Base-by-base conservation (phyloP, 2,113 vertebrate species). In the Seriola dumerili region DNA sequence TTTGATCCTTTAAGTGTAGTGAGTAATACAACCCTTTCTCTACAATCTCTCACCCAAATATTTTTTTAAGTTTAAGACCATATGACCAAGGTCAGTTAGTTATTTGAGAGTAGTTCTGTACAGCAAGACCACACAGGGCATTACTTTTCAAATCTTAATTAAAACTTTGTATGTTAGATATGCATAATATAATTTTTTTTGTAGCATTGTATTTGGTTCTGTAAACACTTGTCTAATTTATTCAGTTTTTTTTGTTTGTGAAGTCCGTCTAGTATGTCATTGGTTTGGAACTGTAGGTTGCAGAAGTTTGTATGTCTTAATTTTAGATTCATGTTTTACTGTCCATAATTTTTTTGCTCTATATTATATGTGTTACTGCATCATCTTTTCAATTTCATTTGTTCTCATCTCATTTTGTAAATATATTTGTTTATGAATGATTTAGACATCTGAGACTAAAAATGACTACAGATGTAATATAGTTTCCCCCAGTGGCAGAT, bases 401-500 rank as follows among this genome's bases (percentile, higher is more conserved):
- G 29, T 34, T 34, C 29, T 46, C 12, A n/a, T 11, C 48, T 48
- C 1, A 68, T 25, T 8, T 14, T 63, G 6, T 50, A 16, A 38
- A 40, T 8, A 0, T 63, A n/a, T 81, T 68, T 59, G 23, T 63
- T 73, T 36, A 8, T 19, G 21, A 78, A 34, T 42, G 32, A 80
- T 71, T 40, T 82, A 54, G 21, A 85, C 11, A 36, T 78, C 13
- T 76, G 21, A 64, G 50, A 44, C 9, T 29, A 54, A 46, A 63
- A 44, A 81, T 55, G 32, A 72, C 61, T 46, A 54, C 5, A n/a
- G 8, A 34, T 62, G 65, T 73, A 58, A 69, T 58, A 54, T 63
- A 40, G 29, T 74, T 83, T 69, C 46, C 66, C 57, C 58, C 38
- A 55, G 48, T 44, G 80, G 73, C 88, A 76, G 14, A 88, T 89